Conservation (phyloP, 1,140 invertebrate species). For the Nasonia vitripennis region DNA sequence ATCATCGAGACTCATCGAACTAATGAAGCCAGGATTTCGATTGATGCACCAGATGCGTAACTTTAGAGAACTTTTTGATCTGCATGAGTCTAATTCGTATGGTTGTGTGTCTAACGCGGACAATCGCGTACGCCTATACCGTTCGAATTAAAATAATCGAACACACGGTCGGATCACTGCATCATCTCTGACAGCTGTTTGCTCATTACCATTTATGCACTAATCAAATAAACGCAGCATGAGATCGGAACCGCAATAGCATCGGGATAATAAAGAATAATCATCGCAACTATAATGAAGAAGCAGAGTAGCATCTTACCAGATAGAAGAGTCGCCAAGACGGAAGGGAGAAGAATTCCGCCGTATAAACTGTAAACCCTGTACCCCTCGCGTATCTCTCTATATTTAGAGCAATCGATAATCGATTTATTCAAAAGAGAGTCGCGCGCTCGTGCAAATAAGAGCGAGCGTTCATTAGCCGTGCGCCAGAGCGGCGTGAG, state of each 20-base stretch:
- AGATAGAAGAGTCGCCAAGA: background rate
- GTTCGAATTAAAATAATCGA: no score
- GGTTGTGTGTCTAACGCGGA: background rate
- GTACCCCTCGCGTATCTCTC: background rate
- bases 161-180: no score
- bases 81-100: background rate
- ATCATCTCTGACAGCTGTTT: no score
- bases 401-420: constrained; percentile 42
- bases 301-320: background rate
- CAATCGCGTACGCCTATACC: no score
- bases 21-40: background rate
- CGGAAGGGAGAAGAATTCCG: background rate
- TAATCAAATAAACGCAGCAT: no score
- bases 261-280: background rate
- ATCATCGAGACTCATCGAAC: constrained; percentile 3
- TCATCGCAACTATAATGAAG: background rate
- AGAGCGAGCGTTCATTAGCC: constrained; percentile 30
- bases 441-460: constrained; percentile 22
- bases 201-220: no score
- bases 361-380: background rate
- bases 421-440: constrained; percentile 41
- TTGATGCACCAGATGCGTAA: background rate
- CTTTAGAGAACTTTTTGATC: background rate
- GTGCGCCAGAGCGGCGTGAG: background rate
- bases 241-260: no score